phyloP scores from a whole-genome alignment of 2,888 invertebrate species.

The Lasioglossum lativentre region DNA sequence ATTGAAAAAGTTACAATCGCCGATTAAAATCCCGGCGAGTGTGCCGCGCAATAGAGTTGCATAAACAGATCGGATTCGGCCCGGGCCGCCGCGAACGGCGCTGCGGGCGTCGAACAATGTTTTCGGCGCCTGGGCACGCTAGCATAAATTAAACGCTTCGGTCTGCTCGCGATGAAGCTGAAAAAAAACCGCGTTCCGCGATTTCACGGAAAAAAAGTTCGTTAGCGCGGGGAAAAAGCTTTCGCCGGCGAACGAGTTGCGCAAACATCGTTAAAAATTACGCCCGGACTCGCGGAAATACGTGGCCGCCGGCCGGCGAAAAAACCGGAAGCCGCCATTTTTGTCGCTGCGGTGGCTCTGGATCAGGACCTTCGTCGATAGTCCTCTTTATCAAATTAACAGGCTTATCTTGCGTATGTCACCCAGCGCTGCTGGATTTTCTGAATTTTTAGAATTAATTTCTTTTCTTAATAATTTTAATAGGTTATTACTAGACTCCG shows the following conservation, averaged over 20 bases:
- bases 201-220: not conserved
- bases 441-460: too few relatives aligned
- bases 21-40: not conserved
- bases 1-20: constrained; percentile 10
- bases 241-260: constrained; percentile 1
- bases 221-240: constrained; percentile 21
- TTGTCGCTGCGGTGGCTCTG: not conserved
- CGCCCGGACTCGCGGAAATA: not conserved
- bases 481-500: too few relatives aligned
- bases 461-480: too few relatives aligned
- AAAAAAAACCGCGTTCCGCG: not conserved
- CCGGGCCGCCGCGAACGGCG: not conserved
- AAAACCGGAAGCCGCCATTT: not conserved
- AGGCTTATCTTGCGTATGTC: too few relatives aligned
- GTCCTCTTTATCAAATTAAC: too few relatives aligned
- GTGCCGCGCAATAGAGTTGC: not conserved
- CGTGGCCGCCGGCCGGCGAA: not conserved
- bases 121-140: not conserved
- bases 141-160: constrained; percentile 16
- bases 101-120: not conserved
- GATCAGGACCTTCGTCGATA: too few relatives aligned
- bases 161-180: not conserved
- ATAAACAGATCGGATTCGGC: constrained; percentile 10
- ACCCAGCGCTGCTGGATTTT: too few relatives aligned
- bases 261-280: constrained; percentile 34